Base-by-base conservation (phyloP, 2,888 invertebrate species). In the Xylocampa areola region DNA sequence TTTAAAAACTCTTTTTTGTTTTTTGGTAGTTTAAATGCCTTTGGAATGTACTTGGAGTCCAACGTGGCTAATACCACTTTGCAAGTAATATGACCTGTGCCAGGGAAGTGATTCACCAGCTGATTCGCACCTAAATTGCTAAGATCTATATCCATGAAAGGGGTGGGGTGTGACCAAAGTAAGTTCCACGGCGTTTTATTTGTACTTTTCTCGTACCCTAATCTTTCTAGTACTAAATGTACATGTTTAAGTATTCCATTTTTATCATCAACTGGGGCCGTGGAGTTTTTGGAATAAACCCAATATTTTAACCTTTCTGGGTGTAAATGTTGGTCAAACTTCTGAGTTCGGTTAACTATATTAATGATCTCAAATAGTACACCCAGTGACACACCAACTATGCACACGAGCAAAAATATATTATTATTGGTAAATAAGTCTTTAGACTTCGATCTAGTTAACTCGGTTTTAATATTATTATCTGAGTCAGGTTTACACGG, bases 91-190 rank as follows among this genome's bases (percentile, higher is more conserved):
- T 95, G 98, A 0, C 99, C 99, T 35, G 97, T 97, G 0, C 99
- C 99, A 0, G 99, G 99, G 76, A 98, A 97, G 84, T 99, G 98
- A 84, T 99, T 99, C 0, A 99, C 96, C 85, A 94, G 96, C 84
- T 98, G 98, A 82, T 97, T 94, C 0, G 95, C 89, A 71, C 95
- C 95, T 7, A 98, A 87, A 60, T 94, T 94, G 54, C 92, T 94
- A n/a, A 94, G 53, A 49, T 92, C 88, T 0, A 91, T 81, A 47
- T 94, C 86, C 48, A 94, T 86, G 79, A 98, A 99, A 0, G 99
- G 99, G 85, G 98, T 99, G 77, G 98, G 98, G 85, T 99, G 98
- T 0, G 98, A 96, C 99, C 99, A 99, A 7, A 99, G 89, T 0
- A 99, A 92, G 82, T 97, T 96, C 98, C 99, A 99, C 1, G 96